Evolutionary conservation across 1,140 invertebrate species (phyloP).

Genomic region (Halotydeus destructor): DNA sequence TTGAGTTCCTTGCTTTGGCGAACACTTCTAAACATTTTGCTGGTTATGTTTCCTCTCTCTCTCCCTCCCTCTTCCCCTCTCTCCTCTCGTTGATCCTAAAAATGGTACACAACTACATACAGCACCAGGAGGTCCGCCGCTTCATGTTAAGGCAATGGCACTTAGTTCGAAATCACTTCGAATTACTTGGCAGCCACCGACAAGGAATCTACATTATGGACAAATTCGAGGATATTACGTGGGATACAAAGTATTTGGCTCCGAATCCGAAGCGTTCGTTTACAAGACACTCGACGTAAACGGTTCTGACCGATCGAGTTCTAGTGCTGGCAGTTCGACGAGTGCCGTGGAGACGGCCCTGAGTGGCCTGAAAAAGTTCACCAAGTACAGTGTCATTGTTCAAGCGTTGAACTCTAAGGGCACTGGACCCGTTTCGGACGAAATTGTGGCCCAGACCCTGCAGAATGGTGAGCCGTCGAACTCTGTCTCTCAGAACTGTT

Average conservation of each 20-base stretch:
- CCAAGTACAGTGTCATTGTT: conserved; percentile 28
- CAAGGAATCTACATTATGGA: conserved; percentile 21
- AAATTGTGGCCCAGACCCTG: conserved; percentile 48
- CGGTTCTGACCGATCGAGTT: background rate
- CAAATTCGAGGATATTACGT: conserved; percentile 28
- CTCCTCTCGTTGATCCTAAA: background rate
- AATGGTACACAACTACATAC: too few relatives aligned
- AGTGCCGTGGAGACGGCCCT: conserved; percentile 14
- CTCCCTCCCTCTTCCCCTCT: too few relatives aligned
- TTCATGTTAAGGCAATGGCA: conserved; percentile 22
- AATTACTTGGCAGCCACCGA: conserved; percentile 24
- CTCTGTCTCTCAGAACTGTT: background rate
- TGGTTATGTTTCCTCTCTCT: too few relatives aligned
- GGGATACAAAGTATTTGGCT: conserved; percentile 23
- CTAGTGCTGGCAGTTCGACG: background rate
- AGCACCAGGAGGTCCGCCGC: conserved; percentile 26
- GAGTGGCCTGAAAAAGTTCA: conserved; percentile 9
- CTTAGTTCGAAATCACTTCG: conserved; percentile 24
- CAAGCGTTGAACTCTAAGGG: conserved; percentile 80
- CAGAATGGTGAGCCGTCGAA: background rate
- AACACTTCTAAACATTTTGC: too few relatives aligned
- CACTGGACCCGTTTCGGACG: conserved; percentile 54
- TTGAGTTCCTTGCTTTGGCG: too few relatives aligned
- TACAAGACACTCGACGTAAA: conserved; percentile 21
- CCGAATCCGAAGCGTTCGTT: conserved; percentile 19